A percentile compares a stretch with the other conserved stretches of the same genome.
phyloP scores from a whole-genome alignment of 2,888 invertebrate species.

The Yponomeuta sedellus region DNA sequence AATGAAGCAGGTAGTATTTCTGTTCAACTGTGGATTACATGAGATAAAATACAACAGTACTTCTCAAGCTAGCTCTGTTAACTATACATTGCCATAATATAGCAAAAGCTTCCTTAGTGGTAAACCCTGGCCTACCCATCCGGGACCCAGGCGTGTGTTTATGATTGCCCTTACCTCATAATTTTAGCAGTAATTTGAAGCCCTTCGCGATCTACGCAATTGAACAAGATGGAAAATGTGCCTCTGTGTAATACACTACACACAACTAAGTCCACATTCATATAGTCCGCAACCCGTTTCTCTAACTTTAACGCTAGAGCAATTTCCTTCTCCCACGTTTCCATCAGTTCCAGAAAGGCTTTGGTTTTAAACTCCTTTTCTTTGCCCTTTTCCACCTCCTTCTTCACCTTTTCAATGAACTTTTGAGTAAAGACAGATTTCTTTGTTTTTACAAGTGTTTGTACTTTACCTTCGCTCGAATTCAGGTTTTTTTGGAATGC shows the following conservation, averaged over 20 bases:
- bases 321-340: neutral
- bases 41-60: no score
- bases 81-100: neutral
- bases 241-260: constrained; percentile 33
- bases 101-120: neutral
- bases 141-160: neutral
- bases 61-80: neutral
- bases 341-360: neutral
- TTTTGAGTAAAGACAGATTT: neutral
- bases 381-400: neutral
- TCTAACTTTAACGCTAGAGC: constrained; percentile 22
- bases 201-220: constrained; percentile 27
- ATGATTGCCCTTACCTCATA: neutral
- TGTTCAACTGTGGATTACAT: no score
- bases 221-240: constrained; percentile 39
- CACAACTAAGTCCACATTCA: constrained; percentile 21
- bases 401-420: neutral
- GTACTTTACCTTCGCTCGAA: neutral
- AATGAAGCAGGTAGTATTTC: no score
- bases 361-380: neutral
- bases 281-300: constrained; percentile 23
- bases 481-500: neutral
- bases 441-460: neutral
- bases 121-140: no score
- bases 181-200: neutral